Percentiles rank a stretch among this genome's conserved stretches.
phyloP scores from a whole-genome alignment of 2,113 vertebrate species.

The Genyomyrus donnyi region DNA sequence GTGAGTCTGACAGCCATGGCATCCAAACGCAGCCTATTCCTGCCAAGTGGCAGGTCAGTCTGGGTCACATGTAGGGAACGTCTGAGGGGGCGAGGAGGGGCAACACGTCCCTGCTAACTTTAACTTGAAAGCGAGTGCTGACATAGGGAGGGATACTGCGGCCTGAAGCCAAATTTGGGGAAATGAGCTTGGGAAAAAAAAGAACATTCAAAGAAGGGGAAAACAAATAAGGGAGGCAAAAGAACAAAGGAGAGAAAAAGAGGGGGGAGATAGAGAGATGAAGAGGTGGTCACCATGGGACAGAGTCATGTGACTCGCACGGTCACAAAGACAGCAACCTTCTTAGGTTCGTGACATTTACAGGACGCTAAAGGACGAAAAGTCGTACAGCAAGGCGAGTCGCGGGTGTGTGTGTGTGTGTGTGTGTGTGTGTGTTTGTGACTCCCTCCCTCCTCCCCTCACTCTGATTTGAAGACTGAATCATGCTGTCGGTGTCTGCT shows the following conservation, averaged over 20 bases:
- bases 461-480: neutral
- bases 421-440: neutral
- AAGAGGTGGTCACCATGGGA: neutral
- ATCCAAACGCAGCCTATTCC: neutral
- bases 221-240: neutral
- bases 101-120: neutral
- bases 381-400: neutral
- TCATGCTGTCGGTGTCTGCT: neutral
- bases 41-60: neutral
- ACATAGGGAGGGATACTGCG: neutral
- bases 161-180: neutral
- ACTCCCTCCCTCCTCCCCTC: neutral
- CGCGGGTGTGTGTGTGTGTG: neutral
- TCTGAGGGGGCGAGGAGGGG: neutral
- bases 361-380: neutral
- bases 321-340: neutral
- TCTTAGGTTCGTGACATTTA: neutral
- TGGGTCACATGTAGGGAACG: neutral
- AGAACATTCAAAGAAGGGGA: neutral
- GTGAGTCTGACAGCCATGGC: neutral
- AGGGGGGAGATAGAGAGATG: neutral
- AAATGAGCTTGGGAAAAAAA: neutral
- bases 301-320: neutral
- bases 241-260: neutral
- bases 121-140: neutral